Evolutionary conservation across 2,113 vertebrate species (phyloP).

Genomic region (Hypomesus transpacificus): DNA sequence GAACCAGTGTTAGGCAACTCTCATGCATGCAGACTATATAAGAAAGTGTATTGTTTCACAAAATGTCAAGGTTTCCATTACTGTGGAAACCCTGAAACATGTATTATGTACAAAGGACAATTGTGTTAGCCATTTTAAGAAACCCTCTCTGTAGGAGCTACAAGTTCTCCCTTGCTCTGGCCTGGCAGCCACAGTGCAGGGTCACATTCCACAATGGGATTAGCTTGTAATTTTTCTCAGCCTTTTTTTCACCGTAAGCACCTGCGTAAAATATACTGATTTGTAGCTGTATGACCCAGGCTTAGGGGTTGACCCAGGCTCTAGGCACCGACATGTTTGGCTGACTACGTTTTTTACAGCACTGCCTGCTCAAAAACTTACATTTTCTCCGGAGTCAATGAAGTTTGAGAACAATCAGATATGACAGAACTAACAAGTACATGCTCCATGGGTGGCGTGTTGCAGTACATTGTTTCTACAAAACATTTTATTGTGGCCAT

Average conservation of each 20-base stretch:
- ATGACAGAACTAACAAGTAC: too few species aligned
- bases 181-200: conserved; percentile 31
- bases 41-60: too few species aligned
- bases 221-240: conserved; percentile 40
- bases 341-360: neutral
- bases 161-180: neutral
- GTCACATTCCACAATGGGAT: conserved; percentile 57
- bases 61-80: too few species aligned
- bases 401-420: neutral
- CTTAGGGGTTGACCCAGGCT: neutral
- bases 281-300: conserved; percentile 31
- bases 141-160: neutral
- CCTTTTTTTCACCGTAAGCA: conserved; percentile 22
- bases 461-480: neutral
- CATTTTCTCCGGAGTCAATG: too few species aligned
- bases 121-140: neutral
- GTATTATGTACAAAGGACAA: neutral
- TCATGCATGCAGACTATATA: too few species aligned
- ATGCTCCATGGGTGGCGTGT: neutral
- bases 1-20: too few species aligned
- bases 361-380: neutral
- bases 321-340: neutral
- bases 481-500: too few species aligned
- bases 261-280: conserved; percentile 29
- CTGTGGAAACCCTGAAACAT: neutral